phyloP scores from a whole-genome alignment of 1,140 invertebrate species.

The Penaeus chinensis region DNA sequence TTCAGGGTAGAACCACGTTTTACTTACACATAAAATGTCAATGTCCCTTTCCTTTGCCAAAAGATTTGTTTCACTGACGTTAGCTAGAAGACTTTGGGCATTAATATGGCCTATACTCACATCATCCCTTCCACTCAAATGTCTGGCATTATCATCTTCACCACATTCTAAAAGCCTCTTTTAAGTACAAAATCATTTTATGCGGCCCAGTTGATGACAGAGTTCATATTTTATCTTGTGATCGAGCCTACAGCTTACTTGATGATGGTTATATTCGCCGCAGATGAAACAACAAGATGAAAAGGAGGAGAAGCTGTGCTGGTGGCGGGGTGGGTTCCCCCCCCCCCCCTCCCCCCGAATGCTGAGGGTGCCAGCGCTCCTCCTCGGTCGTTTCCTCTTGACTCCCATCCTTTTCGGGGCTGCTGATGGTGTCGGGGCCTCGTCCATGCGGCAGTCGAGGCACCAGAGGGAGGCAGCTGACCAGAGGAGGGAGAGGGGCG shows the following conservation, averaged over 20 bases:
- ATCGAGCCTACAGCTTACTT: constrained; percentile 12
- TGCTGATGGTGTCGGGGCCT: no score
- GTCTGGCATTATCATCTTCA: neutral
- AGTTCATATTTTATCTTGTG: constrained; percentile 4
- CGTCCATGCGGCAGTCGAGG: no score
- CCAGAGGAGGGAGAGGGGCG: no score
- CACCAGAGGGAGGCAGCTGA: no score
- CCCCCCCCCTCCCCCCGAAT: no score
- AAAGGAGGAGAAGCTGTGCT: neutral
- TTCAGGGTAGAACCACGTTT: neutral
- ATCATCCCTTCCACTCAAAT: neutral
- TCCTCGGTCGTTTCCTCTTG: no score
- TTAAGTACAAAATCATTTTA: neutral
- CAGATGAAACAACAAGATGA: neutral
- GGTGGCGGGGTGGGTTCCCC: neutral
- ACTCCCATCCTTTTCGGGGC: no score
- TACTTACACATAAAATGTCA: constrained; percentile 7
- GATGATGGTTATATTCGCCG: constrained; percentile 7
- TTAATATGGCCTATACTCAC: constrained; percentile 5
- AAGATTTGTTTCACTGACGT: neutral
- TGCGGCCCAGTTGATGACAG: constrained; percentile 16
- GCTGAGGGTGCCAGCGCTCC: no score
- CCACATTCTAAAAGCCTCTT: neutral
- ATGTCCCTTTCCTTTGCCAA: neutral
- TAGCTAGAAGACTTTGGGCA: constrained; percentile 30